Evolutionary conservation across 2,113 vertebrate genomes (phyloP).

Genomic region (Ovis canadensis): DNA sequence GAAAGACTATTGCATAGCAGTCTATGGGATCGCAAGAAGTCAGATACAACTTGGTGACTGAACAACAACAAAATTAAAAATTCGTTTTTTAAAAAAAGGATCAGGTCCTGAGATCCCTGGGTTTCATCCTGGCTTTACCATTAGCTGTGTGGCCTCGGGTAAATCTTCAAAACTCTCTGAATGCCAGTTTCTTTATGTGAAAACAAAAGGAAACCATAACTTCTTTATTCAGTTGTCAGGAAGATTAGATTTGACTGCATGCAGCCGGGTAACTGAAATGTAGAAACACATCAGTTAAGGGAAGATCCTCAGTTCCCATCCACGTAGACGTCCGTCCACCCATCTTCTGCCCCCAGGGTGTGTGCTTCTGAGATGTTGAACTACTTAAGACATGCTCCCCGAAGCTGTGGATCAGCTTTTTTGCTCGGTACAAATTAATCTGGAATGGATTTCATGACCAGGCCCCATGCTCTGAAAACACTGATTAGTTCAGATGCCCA

Average conservation of each 20-base stretch:
- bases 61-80: background rate
- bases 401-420: background rate
- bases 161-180: background rate
- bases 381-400: background rate
- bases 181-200: background rate
- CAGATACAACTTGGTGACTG: background rate
- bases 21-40: background rate
- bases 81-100: background rate
- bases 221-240: background rate
- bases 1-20: background rate
- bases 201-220: background rate
- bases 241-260: background rate
- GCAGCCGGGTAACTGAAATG: background rate
- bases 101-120: background rate
- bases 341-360: background rate
- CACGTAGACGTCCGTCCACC: rapidly evolving
- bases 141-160: background rate
- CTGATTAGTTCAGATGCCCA: background rate
- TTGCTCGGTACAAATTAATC: background rate
- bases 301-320: background rate
- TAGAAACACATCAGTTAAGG: background rate
- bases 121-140: background rate
- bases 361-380: background rate
- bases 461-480: background rate
- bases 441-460: background rate